Conservation (phyloP, 2,888 invertebrate genomes). For the Clitarchus hookeri region DNA sequence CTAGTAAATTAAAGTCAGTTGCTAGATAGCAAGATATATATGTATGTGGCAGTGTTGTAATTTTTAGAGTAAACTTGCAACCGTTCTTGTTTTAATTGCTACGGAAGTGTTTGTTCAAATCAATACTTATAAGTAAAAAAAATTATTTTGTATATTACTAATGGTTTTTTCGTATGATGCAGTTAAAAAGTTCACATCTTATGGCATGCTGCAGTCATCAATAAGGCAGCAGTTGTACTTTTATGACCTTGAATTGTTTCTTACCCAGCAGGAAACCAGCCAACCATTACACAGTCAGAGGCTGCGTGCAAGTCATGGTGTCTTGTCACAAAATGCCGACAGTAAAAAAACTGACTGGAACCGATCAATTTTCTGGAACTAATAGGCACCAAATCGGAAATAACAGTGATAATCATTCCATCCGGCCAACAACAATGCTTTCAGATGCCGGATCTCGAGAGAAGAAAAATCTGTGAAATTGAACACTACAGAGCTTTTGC, state of each 20-base stretch:
- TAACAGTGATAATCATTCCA: not conserved
- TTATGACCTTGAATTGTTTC: slow-evolving; percentile 2
- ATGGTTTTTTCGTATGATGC: not conserved
- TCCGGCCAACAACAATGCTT: not conserved
- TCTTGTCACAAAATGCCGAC: not conserved
- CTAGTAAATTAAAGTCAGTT: no score
- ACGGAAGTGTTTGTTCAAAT: no score
- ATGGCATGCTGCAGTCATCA: not conserved
- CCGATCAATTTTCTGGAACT: not conserved
- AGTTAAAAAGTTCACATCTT: not conserved
- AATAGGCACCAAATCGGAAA: not conserved
- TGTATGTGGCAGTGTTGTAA: no score
- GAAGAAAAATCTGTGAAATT: not conserved
- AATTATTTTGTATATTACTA: no score
- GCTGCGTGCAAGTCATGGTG: not conserved
- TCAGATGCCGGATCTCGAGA: slow-evolving; percentile 16
- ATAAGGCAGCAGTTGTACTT: not conserved
- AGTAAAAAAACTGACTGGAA: not conserved
- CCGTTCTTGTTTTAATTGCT: no score
- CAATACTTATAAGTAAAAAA: no score
- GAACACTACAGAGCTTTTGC: not conserved
- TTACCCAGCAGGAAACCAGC: not conserved
- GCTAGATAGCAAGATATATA: no score
- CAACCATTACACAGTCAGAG: not conserved
- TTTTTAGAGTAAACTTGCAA: no score